These are phyloP conservation scores for Nipponacmea schrenckii DNA, from an alignment of 2,888 invertebrate species.

Conservation along the genomic window DNA sequence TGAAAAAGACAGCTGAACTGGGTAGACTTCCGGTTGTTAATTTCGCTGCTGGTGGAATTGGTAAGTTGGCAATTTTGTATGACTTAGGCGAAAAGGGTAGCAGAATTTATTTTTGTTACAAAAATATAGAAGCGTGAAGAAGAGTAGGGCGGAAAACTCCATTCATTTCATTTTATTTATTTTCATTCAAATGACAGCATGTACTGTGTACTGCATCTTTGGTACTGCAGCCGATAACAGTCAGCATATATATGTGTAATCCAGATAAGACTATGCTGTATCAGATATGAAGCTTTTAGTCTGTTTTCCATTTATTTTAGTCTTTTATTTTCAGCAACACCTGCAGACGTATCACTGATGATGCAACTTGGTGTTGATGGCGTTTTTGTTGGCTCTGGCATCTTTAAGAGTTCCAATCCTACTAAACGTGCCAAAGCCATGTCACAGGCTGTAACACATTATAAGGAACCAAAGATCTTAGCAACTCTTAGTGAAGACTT, in stretches of 20 bases:
- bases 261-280: not conserved
- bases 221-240: no score
- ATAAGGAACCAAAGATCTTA: slow-evolving; percentile 55
- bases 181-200: no score
- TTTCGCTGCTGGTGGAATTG: slow-evolving; percentile 64
- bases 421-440: slow-evolving; percentile 57
- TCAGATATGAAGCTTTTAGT: not conserved
- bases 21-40: slow-evolving; percentile 63
- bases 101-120: no score
- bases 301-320: not conserved
- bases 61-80: no score
- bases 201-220: no score
- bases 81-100: not conserved
- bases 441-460: slow-evolving; percentile 64
- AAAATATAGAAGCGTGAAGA: no score
- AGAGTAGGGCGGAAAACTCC: not conserved
- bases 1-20: slow-evolving; percentile 55
- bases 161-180: not conserved
- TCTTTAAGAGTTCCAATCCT: slow-evolving; percentile 62
- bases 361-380: slow-evolving; percentile 66
- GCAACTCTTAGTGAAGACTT: slow-evolving; percentile 58
- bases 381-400: slow-evolving; percentile 64
- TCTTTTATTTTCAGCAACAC: slow-evolving; percentile 52
- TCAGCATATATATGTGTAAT: no score
- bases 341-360: slow-evolving; percentile 63